Base-by-base conservation (phyloP, 2,888 invertebrate species). In the Eupithecia centaureata region DNA sequence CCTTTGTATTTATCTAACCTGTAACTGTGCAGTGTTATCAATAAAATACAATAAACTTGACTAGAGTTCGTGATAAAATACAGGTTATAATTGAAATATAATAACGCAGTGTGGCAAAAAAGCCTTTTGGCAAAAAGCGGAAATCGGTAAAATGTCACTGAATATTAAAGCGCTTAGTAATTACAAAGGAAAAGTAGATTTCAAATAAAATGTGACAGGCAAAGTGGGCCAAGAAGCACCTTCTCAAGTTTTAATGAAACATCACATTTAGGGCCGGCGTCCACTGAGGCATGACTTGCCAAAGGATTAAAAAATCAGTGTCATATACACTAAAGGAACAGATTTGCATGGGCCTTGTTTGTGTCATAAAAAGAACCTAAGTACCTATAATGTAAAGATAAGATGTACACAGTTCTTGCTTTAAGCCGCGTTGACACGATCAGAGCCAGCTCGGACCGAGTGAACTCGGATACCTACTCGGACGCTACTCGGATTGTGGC, bases 201-300 rank as follows among this genome's bases (percentile, higher is more conserved):
- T 59, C 57, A 62, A 61, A 67, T 62, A 68, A 70, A 65, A 62
- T 65, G 62, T 65, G 33, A 71, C 68, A 68, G 59, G 18, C 62
- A 47, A 68, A 66, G 63, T 65, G 60, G 47, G 32, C 65, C 47
- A 65, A 47, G 63, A 65, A 67, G 25, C 33, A 63, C 69, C 76
- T 76, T 75, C 73, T 68, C 74, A 80, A 83, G 75, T 82, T 83
- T 80, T 82, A 82, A 83, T 82, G 82, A 82, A 80, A 79, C 79
- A 75, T 76, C 73, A 76, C 72, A 71, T 75, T 76, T 73, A 74
- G 10, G 30, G 54, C 28, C 0, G 1, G 28, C 30, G 54, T 10
- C 27, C 18, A 5, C 27, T 10, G 5, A 28, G 3, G n/a, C n/a
- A 28, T 25, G 27, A 15, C 54, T 28, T n/a, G 27, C n/a, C 13